Base-by-base conservation (phyloP, 2,797 vertebrate species). In the Danio aesculapii region DNA sequence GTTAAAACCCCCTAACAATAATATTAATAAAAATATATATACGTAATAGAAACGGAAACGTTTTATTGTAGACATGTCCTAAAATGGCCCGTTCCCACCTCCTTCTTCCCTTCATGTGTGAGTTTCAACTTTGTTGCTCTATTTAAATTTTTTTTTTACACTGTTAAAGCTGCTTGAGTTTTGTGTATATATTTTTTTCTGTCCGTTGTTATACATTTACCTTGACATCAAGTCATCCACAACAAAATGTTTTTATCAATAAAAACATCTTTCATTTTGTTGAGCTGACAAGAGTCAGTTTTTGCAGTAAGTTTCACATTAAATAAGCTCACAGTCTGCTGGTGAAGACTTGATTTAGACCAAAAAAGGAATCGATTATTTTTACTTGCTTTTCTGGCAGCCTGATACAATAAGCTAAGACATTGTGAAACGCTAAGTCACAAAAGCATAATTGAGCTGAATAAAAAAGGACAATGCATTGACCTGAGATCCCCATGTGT, bases 361-460 rank as follows among this genome's bases (percentile, higher is more conserved):
- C 4, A 64, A 46, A 57, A 74, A 43, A 43, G 10, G 7, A 14
- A 63, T 63, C 0, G 19, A 71, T 44, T 39, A 12, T 77, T 79
- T 52, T 46, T 16, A 19, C 12, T 61, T 69, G 9, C 0, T 14
- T 50, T 61, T 78, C 19, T 69, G 21, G 30, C 64, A 7, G 8
- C 10, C 6, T 41, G 2, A 39, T 68, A 59, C 10, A 46, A 66
- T 55, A 77, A 68, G 17, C 64, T 41, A 77, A 58, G 30, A 49
- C 30, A 17, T 59, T 0, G 11, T 79, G 8, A 79, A 70, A 70
- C 43, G 17, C 21, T 0, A 7, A 5, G 44, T 4, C 19, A 39
- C 41, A 61, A 70, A 41, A 71, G n/a, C 12, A 55, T 7, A 58
- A 47, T 52, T 49, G 13, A 70, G 70, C 43, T 79, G 8, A 70